Percentiles rank a stretch among this genome's conserved stretches.
Evolutionary conservation across 2,888 invertebrate genomes (phyloP).

Genomic region (Tupiocoris notatus): DNA sequence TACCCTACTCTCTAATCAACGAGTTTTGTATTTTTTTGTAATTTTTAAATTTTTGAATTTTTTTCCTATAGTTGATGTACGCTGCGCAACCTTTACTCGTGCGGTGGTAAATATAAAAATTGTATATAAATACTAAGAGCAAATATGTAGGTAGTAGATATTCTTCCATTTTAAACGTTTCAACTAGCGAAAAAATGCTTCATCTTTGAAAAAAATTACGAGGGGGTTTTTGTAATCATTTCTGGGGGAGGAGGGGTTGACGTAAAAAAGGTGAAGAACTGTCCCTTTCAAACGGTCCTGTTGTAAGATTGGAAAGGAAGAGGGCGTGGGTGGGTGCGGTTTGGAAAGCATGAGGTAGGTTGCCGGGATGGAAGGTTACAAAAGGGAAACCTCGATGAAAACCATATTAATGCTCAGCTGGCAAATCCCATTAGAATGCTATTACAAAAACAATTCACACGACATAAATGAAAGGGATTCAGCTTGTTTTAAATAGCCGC

Average conservation of each 20-base stretch:
- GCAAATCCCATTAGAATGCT: too few species aligned
- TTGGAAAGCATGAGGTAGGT: background rate
- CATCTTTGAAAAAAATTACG: conserved; percentile 1
- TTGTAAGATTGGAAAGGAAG: background rate
- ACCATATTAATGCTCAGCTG: too few species aligned
- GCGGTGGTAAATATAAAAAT: conserved; percentile 47
- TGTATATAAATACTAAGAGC: conserved; percentile 47
- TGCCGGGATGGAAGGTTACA: too few species aligned
- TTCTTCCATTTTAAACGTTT: conserved; percentile 35
- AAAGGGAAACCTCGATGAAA: background rate
- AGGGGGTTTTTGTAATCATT: background rate
- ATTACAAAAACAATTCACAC: too few species aligned
- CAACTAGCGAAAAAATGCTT: conserved; percentile 42
- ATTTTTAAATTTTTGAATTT: conserved; percentile 33
- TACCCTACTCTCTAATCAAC: conserved; percentile 46
- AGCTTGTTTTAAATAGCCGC: too few species aligned
- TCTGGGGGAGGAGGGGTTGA: background rate
- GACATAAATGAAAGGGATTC: too few species aligned
- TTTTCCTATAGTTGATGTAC: conserved; percentile 38
- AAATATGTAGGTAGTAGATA: conserved; percentile 45
- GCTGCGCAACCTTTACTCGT: conserved; percentile 45
- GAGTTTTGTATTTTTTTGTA: conserved; percentile 39
- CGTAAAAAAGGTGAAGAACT: background rate
- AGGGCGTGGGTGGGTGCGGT: background rate
- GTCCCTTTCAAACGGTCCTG: background rate